Conservation (phyloP, 2,113 vertebrate species). For the Notechis scutatus region DNA sequence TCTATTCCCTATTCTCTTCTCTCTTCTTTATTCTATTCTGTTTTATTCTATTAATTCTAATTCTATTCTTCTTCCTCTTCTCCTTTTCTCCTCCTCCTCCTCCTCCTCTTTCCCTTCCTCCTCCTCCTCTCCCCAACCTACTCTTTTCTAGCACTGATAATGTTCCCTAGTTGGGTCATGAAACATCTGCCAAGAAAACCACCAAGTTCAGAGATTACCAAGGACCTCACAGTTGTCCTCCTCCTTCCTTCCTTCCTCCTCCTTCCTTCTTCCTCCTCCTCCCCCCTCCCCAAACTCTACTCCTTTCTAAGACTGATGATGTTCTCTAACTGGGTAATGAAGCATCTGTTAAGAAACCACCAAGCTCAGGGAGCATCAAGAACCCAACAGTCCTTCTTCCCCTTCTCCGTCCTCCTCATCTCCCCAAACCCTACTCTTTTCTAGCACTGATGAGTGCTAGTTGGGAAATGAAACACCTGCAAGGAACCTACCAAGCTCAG, state of each 20-base stretch:
- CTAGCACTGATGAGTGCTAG: too few species aligned
- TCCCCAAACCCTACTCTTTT: too few species aligned
- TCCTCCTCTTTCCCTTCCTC: not conserved
- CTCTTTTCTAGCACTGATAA: not conserved
- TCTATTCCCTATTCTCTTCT: too few species aligned
- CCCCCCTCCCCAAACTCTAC: not conserved
- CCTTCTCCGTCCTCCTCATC: not conserved
- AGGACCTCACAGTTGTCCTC: not conserved
- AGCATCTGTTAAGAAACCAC: too few species aligned
- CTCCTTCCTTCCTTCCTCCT: too few species aligned
- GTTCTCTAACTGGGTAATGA: too few species aligned
- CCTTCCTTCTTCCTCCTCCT: too few species aligned
- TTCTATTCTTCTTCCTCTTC: too few species aligned
- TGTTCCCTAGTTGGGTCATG: not conserved
- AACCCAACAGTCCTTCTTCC: not conserved
- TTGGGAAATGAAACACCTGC: too few species aligned
- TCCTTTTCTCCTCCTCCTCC: not conserved
- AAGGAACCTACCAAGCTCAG: too few species aligned
- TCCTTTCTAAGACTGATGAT: not conserved
- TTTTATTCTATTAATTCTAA: too few species aligned
- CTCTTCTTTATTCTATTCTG: too few species aligned
- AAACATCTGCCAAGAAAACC: not conserved
- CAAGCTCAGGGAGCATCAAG: not conserved
- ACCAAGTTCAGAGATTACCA: not conserved
- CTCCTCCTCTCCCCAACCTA: not conserved